phyloP scores from a whole-genome alignment of 1,140 invertebrate species.

The Euborellia annulipes region DNA sequence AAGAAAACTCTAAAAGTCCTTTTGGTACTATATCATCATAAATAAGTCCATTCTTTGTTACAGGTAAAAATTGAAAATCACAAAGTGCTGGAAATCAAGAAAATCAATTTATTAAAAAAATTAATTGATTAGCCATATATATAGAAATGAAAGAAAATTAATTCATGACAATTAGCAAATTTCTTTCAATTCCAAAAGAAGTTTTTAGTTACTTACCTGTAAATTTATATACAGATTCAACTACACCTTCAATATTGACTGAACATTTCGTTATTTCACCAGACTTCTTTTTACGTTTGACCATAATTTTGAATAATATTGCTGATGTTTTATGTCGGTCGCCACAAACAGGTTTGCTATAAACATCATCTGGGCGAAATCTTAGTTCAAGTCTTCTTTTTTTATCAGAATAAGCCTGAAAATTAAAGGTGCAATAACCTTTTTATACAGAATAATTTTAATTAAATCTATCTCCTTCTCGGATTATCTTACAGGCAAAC shows the following conservation, averaged over 20 bases:
- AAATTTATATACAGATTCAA: slow-evolving; percentile 55
- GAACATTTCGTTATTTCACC: slow-evolving; percentile 11
- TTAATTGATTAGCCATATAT: slow-evolving; percentile 12
- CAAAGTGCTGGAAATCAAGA: slow-evolving; percentile 52
- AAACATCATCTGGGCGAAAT: slow-evolving; percentile 74
- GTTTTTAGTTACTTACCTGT: slow-evolving; percentile 49
- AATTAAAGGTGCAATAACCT: background rate
- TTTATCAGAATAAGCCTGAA: slow-evolving; percentile 24
- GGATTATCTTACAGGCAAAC: background rate
- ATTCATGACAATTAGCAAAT: no score
- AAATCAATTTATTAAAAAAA: slow-evolving; percentile 8
- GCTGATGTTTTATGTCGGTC: slow-evolving; percentile 46
- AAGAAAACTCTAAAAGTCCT: slow-evolving; percentile 37
- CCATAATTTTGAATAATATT: slow-evolving; percentile 55
- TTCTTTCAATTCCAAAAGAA: no score
- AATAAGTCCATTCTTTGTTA: slow-evolving; percentile 38
- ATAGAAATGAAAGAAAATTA: slow-evolving; percentile 3
- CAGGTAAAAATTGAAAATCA: slow-evolving; percentile 83
- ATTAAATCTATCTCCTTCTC: background rate
- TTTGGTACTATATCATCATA: slow-evolving; percentile 49
- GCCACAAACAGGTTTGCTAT: slow-evolving; percentile 60
- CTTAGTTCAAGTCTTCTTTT: slow-evolving; percentile 55
- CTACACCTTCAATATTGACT: slow-evolving; percentile 39
- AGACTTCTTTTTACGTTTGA: slow-evolving; percentile 30
- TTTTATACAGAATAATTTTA: background rate